Evolutionary conservation across 2,113 vertebrate species (phyloP).

Genomic region (Phaethon lepturus): DNA sequence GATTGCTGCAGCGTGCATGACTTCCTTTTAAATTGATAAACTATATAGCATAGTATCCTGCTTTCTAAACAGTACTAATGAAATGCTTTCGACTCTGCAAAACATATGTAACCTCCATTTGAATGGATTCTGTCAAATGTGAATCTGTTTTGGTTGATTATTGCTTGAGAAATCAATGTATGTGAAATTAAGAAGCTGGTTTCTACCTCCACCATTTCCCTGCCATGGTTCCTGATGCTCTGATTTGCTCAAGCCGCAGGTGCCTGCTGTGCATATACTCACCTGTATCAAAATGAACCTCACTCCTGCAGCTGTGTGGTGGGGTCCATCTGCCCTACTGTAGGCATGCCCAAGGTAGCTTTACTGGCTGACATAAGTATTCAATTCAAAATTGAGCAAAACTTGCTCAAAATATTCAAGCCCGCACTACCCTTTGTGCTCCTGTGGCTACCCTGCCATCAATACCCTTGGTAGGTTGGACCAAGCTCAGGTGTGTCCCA

Average conservation of each 20-base stretch:
- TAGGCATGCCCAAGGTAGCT: neutral
- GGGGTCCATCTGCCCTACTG: neutral
- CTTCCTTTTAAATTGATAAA: neutral
- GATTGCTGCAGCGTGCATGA: neutral
- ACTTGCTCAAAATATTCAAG: neutral
- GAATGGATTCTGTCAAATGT: neutral
- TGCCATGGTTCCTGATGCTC: neutral
- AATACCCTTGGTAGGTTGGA: neutral
- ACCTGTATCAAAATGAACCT: neutral
- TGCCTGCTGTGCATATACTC: neutral
- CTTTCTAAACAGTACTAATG: neutral
- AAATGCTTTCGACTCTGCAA: neutral
- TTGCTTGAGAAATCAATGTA: neutral
- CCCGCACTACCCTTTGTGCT: neutral
- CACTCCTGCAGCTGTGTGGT: neutral
- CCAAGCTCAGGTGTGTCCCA: neutral
- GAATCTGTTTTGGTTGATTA: conserved; percentile 2
- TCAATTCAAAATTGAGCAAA: neutral
- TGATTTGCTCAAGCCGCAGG: neutral
- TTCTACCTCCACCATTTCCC: neutral
- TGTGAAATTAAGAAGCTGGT: neutral
- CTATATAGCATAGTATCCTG: neutral
- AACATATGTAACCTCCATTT: neutral
- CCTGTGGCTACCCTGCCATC: neutral
- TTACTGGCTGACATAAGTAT: neutral